A percentile compares a stretch with the other conserved stretches of the same genome.
Conservation (phyloP, 2,797 vertebrate species). For the Lagocephalus sceleratus region DNA sequence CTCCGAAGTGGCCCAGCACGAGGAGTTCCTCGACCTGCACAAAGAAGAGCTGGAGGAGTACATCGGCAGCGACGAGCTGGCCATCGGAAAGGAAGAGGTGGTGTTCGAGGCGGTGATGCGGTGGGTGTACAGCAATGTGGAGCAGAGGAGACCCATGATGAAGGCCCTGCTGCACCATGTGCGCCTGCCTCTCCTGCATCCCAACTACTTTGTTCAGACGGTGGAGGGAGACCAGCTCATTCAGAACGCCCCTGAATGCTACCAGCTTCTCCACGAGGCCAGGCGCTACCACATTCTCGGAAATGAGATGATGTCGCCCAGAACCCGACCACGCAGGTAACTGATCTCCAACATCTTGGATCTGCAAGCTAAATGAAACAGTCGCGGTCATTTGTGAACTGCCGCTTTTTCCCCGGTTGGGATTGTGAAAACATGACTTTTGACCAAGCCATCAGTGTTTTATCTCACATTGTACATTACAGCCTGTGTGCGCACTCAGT, state of each 20-base stretch:
- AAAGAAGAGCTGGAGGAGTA: constrained; percentile 93
- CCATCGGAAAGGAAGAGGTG: constrained; percentile 89
- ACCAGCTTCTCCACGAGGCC: constrained; percentile 94
- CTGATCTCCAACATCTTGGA: constrained; percentile 4
- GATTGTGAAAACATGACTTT: constrained; percentile 1
- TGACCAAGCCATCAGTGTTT: neutral
- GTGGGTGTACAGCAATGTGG: constrained; percentile 90
- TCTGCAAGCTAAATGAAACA: neutral
- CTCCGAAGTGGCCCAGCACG: constrained; percentile 90
- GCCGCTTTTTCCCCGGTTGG: neutral
- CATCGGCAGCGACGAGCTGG: constrained; percentile 89
- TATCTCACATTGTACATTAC: constrained; percentile 8
- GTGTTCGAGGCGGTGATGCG: constrained; percentile 96
- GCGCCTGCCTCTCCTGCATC: constrained; percentile 91
- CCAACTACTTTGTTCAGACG: constrained; percentile 98
- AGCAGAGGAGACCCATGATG: constrained; percentile 83
- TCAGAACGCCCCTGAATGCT: constrained; percentile 94
- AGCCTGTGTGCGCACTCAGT: constrained; percentile 7
- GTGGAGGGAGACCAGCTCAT: constrained; percentile 96
- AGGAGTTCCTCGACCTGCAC: constrained; percentile 92
- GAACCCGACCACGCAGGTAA: constrained; percentile 96
- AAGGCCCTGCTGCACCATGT: constrained; percentile 92
- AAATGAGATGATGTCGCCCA: constrained; percentile 98
- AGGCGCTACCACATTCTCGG: constrained; percentile 95
- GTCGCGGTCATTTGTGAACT: constrained; percentile 5